Conservation (phyloP, 2,888 invertebrate species). For the Melipona bicolor region DNA sequence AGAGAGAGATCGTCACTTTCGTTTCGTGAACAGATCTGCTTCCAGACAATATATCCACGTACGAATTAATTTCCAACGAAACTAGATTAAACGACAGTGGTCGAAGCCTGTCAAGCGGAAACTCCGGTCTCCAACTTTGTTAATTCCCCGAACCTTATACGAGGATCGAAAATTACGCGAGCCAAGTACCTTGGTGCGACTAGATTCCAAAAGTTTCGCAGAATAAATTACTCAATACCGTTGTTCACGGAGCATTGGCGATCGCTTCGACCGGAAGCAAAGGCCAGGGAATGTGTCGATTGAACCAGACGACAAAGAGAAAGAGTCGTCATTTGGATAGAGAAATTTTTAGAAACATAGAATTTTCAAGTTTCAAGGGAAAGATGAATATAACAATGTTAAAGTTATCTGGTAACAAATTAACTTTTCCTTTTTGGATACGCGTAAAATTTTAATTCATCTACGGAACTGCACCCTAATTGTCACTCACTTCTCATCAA, state of each 20-base stretch:
- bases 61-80: slow-evolving; percentile 22
- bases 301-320: not conserved
- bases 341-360: no score
- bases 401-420: no score
- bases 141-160: slow-evolving; percentile 26
- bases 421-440: not conserved
- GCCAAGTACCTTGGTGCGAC: not conserved
- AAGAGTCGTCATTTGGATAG: not conserved
- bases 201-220: slow-evolving; percentile 12
- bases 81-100: not conserved
- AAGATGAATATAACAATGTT: no score
- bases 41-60: slow-evolving; percentile 6
- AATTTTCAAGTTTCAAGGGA: no score
- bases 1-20: slow-evolving; percentile 1
- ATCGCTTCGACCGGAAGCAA: not conserved
- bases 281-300: not conserved
- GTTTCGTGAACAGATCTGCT: not conserved
- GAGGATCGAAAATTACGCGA: slow-evolving; percentile 32
- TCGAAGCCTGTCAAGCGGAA: not conserved
- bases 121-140: slow-evolving; percentile 24
- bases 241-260: not conserved
- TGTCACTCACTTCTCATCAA: slow-evolving; percentile 17
- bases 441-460: not conserved
- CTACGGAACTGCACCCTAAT: slow-evolving; percentile 16
- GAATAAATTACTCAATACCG: slow-evolving; percentile 28